Conservation (phyloP, 2,113 vertebrate species). For the Cnemophilus loriae region DNA sequence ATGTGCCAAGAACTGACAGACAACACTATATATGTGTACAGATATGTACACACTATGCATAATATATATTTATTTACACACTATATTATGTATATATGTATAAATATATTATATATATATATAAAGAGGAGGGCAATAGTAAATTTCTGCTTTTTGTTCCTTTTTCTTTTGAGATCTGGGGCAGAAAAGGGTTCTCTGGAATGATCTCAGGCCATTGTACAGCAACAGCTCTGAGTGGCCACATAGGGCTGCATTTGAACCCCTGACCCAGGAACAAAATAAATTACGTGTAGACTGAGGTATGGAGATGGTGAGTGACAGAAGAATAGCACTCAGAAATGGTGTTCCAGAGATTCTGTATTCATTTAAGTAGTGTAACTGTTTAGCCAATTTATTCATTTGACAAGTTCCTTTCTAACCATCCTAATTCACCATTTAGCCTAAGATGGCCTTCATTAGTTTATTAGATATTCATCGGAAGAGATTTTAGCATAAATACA, state of each 20-base stretch:
- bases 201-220: neutral
- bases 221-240: neutral
- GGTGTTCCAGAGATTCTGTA: conserved; percentile 38
- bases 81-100: neutral
- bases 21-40: too few relatives aligned
- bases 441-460: conserved; percentile 45
- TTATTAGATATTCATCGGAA: conserved; percentile 47
- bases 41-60: neutral
- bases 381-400: conserved; percentile 49
- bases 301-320: conserved; percentile 38
- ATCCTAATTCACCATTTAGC: conserved; percentile 50
- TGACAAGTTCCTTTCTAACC: conserved; percentile 48
- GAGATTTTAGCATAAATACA: conserved; percentile 54
- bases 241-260: conserved; percentile 33
- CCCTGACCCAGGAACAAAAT: conserved; percentile 34
- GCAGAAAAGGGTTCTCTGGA: neutral
- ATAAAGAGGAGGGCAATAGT: neutral
- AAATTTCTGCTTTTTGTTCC: neutral
- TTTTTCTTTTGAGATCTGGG: neutral
- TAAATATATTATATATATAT: neutral
- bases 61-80: neutral
- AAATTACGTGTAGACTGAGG: conserved; percentile 53
- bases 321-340: conserved; percentile 42
- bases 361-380: conserved; percentile 51
- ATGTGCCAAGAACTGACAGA: neutral